Evolutionary conservation across 2,797 vertebrate genomes (phyloP), one percentile per base, ranked within the genome.

Genomic region (Phrynocephalus guinanensis): DNA sequence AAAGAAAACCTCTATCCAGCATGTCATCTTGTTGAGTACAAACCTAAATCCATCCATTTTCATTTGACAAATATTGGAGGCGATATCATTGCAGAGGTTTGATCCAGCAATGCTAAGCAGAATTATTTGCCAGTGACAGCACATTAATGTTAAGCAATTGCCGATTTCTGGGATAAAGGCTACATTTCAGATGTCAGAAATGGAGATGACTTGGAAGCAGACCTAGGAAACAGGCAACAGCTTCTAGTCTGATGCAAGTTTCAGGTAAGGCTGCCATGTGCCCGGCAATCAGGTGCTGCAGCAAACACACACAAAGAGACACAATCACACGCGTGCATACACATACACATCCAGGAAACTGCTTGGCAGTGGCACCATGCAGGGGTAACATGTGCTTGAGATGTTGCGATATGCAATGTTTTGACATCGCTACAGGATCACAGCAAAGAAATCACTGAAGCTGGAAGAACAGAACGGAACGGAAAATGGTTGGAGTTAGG

Each of bases 361-460:
- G 87, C 71, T 70, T 82, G 79, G 86, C 80, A 84, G 33, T 33
- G 33, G 33, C 33, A 33, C 77, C 71, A 60, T 76, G 78, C 28
- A 81, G 85, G 87, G 85, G 70, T 87, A 83, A 87, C 85, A 77
- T 84, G 66, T 90, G 79, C 71, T 78, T 82, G 63, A 77, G 89
- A 90, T 84, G 86, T 84, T 87, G 77, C 68, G 72, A 82, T 82
- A 78, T 13, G 67, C 83, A 82, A 66, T 81, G 71, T 85, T 90
- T 82, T 87, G 89, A 87, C 82, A 84, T 87, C 89, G 87, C 66
- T 77, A 81, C 66, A 52, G 82, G 78, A 87, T 90, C 78, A 81
- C 48, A 33, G 63, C 24, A 79, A 77, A 87, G 38, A 80, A 85
- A 48, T 50, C 24, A 81, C 52, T 72, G 82, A 81, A 7, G 63